phyloP scores from a whole-genome alignment of 64 coral and sea anemone species.

The Catalaphyllia jardinei region DNA sequence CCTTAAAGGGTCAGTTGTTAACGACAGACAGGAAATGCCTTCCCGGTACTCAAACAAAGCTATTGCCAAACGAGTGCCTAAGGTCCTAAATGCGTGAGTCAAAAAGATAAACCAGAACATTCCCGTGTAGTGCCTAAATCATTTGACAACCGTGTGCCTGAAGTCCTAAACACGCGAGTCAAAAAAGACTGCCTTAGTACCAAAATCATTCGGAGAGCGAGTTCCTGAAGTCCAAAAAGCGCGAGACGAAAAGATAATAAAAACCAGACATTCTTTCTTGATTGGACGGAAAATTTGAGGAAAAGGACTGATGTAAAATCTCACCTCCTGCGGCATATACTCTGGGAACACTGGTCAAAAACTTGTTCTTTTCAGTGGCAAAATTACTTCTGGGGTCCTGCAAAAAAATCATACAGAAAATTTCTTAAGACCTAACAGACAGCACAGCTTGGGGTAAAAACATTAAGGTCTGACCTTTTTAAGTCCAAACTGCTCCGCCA shows the following conservation, averaged over 20 bases:
- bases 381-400: slow-evolving; percentile 94
- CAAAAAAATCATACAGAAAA: neutral
- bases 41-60: too few species aligned
- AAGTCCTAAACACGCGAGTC: too few species aligned
- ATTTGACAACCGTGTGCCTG: too few species aligned
- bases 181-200: too few species aligned
- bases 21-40: neutral
- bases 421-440: neutral
- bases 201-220: too few species aligned
- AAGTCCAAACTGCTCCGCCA: slow-evolving; percentile 83
- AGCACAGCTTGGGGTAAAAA: neutral
- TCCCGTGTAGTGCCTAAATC: too few species aligned
- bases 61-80: too few species aligned
- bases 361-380: slow-evolving; percentile 74
- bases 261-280: too few species aligned
- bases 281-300: too few species aligned
- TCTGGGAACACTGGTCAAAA: slow-evolving; percentile 62
- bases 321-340: slow-evolving; percentile 94
- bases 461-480: slow-evolving; percentile 59
- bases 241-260: neutral
- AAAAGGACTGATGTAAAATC: neutral
- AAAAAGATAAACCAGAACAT: too few species aligned
- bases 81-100: too few species aligned
- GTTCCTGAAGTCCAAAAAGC: neutral
- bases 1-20: neutral